Conservation (phyloP, 2,113 vertebrate genomes). For the Rhea americana region DNA sequence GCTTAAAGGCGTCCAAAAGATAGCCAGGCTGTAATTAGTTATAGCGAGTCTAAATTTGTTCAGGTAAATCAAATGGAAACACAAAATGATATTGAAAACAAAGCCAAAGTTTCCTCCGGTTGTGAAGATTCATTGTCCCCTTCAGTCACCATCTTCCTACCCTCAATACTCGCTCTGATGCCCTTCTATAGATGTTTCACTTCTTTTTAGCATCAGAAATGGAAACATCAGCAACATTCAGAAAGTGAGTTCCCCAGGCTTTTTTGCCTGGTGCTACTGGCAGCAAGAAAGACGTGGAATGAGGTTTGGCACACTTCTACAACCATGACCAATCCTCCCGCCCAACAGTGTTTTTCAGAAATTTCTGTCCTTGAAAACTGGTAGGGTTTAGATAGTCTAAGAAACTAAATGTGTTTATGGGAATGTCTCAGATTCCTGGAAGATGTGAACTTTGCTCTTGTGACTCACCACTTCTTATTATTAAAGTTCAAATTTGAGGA, state of each 20-base stretch:
- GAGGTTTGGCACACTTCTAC: not conserved
- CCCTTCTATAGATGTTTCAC: not conserved
- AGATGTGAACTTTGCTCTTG: not conserved
- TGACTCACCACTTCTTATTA: not conserved
- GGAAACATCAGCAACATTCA: not conserved
- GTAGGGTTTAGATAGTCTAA: not conserved
- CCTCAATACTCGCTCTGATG: not conserved
- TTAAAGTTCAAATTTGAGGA: not conserved
- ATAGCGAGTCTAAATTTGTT: not conserved
- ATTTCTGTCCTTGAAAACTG: not conserved
- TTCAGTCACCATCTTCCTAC: not conserved
- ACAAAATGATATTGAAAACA: not conserved
- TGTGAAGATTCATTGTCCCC: not conserved
- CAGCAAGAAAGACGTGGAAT: not conserved
- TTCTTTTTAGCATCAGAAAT: not conserved
- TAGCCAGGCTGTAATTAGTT: not conserved
- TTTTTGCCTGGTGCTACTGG: not conserved
- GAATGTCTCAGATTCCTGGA: not conserved
- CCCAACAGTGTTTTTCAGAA: not conserved
- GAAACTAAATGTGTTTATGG: not conserved
- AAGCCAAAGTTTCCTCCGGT: not conserved
- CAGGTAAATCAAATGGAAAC: constrained; percentile 2
- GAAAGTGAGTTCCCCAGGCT: not conserved
- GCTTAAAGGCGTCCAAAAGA: constrained; percentile 5
- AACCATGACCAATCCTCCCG: not conserved